A percentile compares a stretch with the other conserved stretches of the same genome.
phyloP scores from a whole-genome alignment of 2,113 vertebrate species.

The Leptosomus discolor region DNA sequence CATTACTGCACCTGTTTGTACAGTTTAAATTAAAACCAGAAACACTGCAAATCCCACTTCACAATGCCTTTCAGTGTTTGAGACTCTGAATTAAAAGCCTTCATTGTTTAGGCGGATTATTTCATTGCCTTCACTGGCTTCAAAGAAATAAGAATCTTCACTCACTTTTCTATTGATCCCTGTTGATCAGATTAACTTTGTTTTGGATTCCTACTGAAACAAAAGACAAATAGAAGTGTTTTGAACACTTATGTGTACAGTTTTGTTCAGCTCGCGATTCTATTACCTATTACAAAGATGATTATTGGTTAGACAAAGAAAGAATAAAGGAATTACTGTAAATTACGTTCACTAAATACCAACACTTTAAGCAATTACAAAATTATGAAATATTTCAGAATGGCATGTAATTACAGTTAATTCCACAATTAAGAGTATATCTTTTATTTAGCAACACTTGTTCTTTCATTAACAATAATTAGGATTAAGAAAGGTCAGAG shows the following conservation, averaged over 20 bases:
- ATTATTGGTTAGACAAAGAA: conserved; percentile 53
- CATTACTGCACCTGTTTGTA: conserved; percentile 85
- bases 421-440: conserved; percentile 56
- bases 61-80: conserved; percentile 81
- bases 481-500: conserved; percentile 55
- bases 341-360: conserved; percentile 66
- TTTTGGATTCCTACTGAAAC: conserved; percentile 77
- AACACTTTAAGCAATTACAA: conserved; percentile 69
- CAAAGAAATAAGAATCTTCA: conserved; percentile 77
- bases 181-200: conserved; percentile 80
- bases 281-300: conserved; percentile 63
- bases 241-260: conserved; percentile 62
- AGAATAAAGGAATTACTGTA: conserved; percentile 70
- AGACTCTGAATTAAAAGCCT: conserved; percentile 73
- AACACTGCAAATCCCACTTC: conserved; percentile 88
- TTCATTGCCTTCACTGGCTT: conserved; percentile 71
- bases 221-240: conserved; percentile 75
- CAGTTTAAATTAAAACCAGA: conserved; percentile 86
- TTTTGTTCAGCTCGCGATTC: conserved; percentile 53
- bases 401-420: conserved; percentile 55
- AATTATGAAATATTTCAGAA: conserved; percentile 68
- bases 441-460: conserved; percentile 23
- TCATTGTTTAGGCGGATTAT: conserved; percentile 82
- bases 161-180: conserved; percentile 77
- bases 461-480: conserved; percentile 68